Conservation (phyloP, 2,888 invertebrate species). For the Quadroppia sp. region DNA sequence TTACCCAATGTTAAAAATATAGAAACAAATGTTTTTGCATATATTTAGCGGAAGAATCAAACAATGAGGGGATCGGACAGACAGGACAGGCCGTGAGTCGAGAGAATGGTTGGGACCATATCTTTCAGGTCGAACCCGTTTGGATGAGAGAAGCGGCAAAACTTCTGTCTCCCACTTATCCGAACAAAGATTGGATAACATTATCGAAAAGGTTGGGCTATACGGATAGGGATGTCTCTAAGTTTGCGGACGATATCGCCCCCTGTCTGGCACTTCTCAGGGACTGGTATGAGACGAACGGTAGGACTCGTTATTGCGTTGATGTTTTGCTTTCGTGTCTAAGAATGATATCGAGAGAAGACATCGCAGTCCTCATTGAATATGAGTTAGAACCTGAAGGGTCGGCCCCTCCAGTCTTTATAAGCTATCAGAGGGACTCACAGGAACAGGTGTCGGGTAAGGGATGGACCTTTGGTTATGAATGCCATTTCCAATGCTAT, state of each 20-base stretch:
- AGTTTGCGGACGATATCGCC: conserved; percentile 53
- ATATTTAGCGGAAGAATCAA: conserved; percentile 15
- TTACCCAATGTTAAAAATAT: not conserved
- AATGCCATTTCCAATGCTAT: not conserved
- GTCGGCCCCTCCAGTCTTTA: conserved; percentile 52
- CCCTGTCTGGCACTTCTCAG: conserved; percentile 53
- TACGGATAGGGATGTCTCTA: conserved; percentile 52
- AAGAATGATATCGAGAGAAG: conserved; percentile 51
- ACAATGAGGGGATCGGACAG: too few species aligned
- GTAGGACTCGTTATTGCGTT: conserved; percentile 54
- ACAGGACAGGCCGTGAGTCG: not conserved
- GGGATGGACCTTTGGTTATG: too few species aligned
- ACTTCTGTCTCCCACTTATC: conserved; percentile 52
- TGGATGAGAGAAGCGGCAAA: conserved; percentile 55
- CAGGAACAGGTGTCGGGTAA: conserved; percentile 52
- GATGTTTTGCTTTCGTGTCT: conserved; percentile 54
- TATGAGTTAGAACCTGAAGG: conserved; percentile 47
- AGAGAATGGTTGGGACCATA: conserved; percentile 42
- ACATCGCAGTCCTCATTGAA: conserved; percentile 46
- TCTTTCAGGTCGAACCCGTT: conserved; percentile 50
- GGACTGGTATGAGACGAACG: conserved; percentile 55
- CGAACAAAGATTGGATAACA: conserved; percentile 54
- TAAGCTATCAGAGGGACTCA: conserved; percentile 56
- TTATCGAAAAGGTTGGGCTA: conserved; percentile 53
- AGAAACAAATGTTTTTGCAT: not conserved